Evolutionary conservation across 2,797 vertebrate genomes (phyloP).

Genomic region (Phalanger gymnotis): DNA sequence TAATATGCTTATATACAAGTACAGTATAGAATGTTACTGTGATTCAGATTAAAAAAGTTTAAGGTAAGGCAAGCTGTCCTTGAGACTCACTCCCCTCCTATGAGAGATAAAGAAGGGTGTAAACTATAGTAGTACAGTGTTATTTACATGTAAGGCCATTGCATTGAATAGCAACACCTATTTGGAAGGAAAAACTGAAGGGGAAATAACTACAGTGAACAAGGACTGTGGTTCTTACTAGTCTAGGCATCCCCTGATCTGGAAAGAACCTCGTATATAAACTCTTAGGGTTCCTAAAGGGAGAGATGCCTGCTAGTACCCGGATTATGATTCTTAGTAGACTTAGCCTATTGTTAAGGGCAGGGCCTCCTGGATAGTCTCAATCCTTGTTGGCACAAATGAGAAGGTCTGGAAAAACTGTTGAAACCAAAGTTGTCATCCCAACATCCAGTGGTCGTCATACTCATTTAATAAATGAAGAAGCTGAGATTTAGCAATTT

Average conservation of each 20-base stretch:
- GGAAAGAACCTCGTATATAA: neutral
- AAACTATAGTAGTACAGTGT: no score
- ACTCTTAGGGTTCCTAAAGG: neutral
- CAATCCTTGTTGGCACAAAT: neutral
- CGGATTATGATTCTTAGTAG: neutral
- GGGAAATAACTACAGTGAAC: neutral
- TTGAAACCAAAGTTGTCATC: neutral
- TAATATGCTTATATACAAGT: no score
- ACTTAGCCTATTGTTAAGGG: neutral
- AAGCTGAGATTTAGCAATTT: neutral
- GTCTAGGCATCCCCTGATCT: neutral
- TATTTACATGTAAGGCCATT: no score
- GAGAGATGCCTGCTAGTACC: neutral
- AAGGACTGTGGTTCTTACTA: neutral
- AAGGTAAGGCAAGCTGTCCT: no score
- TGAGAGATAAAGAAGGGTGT: no score
- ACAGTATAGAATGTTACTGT: no score
- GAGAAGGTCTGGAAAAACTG: neutral
- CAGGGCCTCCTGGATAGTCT: neutral
- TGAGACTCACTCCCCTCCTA: no score
- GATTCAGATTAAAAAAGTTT: no score
- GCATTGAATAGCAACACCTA: no score
- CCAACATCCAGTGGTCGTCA: neutral
- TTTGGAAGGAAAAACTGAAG: neutral
- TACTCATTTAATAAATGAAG: neutral